Evolutionary conservation across 2,113 vertebrate genomes (phyloP), one percentile per base, ranked within the genome.

Genomic region (Malaclemys terrapin): DNA sequence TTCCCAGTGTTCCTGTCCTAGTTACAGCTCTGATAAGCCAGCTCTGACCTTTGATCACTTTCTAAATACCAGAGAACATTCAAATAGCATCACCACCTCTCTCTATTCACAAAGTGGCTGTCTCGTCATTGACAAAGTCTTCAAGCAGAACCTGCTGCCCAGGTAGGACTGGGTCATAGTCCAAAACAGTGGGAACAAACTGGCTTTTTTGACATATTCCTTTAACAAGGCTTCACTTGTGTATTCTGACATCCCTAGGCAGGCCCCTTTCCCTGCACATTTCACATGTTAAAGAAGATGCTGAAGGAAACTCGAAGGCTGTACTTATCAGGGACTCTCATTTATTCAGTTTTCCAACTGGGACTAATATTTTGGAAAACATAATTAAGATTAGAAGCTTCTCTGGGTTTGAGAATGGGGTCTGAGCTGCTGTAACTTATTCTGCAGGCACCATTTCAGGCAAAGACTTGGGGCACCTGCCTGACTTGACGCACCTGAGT

Each of bases 91-190:
- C 88, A 94, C 89, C 96, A 88, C 75, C 91, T 93, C 93, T 96
- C 84, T 56, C 16, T 45, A 93, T 93, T 75, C 93, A 29, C 84
- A 88, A 80, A 87, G 17, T 97, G 96, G 93, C 95, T 97, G 94
- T 80, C 86, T 92, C 88, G 78, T 81, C 93, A 85, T 12, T 97
- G 96, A 93, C 93, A 93, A 62, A 89, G 90, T 93, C 89, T 92
- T 92, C 89, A 6, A 79, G 93, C 95, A 91, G 88, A 94, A 93
- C 94, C 96, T 94, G 95, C 95, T 96, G 96, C 93, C 94, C 91
- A 95, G 95, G 88, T 91, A 75, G 93, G 92, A 88, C 87, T 96
- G 93, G 96, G 95, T 97, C 8, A 0, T 80, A 42, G 87, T 90
- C 90, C 3, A 2, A 85, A 95, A 76, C 0, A 69, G 0, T 94